Evolutionary conservation across 1,140 invertebrate species (phyloP), one percentile per base, ranked within the genome.

Genomic region (Lepidostoma basale): DNA sequence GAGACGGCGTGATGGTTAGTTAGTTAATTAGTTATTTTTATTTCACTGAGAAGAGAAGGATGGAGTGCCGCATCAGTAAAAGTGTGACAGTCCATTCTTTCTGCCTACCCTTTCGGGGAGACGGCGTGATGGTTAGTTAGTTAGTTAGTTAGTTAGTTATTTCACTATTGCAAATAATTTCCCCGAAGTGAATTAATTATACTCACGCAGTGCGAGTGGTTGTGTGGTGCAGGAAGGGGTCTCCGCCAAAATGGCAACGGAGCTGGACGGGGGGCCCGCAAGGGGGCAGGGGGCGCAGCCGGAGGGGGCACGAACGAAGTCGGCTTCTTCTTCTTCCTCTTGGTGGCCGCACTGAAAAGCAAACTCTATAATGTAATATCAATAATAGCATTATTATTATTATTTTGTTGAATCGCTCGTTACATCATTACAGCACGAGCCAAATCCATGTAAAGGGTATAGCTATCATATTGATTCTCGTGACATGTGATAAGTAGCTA

Each of bases 241-340:
- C 89, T 81, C 67, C 92, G 87, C 92, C 92, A 94, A 83, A 94
- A 94, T 3, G 90, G 92, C 74, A 87, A 86, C 26, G 85, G 78
- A 67, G 80, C 81, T 42, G 79, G 79, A 9, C 76, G 67, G 12
- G 75, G 59, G 80, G 80, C 26, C 81, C 91, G 90, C 14, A 90
- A 88, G 3, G 90, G 91, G 0, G 92, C 87, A 33, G 74, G 67
- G 5, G 73, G 67, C 16, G 78, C 74, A 81, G 81, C 58, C 80
- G 92, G 92, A 9, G 92, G 91, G 0, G 92, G 92, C 2, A 95
- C 88, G 77, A 95, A 94, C 1, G 88, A 89, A 0, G 92, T 94
- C 9, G 93, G 93, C 76, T 95, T 95, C 75, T 96, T 96, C 78
- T 94, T 95, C 75, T 95, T 95, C 18, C 93, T 85, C 74, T 91